Conservation (phyloP, 2,113 vertebrate genomes). For the Phocoena sinus region DNA sequence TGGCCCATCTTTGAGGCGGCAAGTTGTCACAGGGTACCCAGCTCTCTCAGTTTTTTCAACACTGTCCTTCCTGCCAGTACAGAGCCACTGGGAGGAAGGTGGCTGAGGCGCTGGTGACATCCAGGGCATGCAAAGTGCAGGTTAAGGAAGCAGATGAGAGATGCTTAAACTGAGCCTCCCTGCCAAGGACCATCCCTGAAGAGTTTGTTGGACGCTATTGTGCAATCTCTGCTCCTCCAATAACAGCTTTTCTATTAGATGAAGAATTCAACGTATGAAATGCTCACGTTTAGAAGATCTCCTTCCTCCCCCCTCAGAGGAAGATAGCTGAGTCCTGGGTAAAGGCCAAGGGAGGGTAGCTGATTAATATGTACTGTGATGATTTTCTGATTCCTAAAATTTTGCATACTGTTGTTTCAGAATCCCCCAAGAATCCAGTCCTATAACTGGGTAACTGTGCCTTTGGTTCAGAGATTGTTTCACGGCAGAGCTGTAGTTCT, state of each 20-base stretch:
- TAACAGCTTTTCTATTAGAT: neutral
- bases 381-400: neutral
- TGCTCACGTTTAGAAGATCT: neutral
- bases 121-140: neutral
- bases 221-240: neutral
- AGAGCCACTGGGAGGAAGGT: neutral
- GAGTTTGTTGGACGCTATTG: neutral
- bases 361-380: too few relatives aligned
- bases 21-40: neutral
- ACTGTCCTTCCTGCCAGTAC: neutral
- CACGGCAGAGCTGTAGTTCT: neutral
- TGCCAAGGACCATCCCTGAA: neutral
- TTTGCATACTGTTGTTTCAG: neutral
- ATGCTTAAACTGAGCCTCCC: neutral
- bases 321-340: neutral
- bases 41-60: neutral
- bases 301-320: neutral
- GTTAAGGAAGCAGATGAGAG: neutral
- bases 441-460: too few relatives aligned
- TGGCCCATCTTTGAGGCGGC: neutral
- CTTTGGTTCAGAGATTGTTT: neutral
- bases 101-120: neutral
- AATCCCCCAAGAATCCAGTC: neutral
- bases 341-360: neutral
- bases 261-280: neutral